Conservation (phyloP, 2,888 invertebrate species). For the Leptinotarsa tumamoca region DNA sequence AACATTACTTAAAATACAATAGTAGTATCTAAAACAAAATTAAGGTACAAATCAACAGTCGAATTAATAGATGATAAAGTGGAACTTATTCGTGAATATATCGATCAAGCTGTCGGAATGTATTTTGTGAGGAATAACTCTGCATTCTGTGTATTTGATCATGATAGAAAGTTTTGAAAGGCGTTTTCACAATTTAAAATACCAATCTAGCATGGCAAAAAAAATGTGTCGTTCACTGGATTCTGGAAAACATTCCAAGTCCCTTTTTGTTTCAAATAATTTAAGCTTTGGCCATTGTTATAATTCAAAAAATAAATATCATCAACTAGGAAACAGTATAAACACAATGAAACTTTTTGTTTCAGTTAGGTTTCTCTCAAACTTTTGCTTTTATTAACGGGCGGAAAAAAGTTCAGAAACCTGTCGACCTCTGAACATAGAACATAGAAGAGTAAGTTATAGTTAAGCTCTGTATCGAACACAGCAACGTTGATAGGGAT, state of each 20-base stretch:
- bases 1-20: constrained; percentile 26
- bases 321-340: too few species aligned
- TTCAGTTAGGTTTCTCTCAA: too few species aligned
- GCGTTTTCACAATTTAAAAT: neutral
- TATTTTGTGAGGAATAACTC: neutral
- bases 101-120: neutral
- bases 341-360: too few species aligned
- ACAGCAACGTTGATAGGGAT: neutral
- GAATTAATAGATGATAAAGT: constrained; percentile 3
- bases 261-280: too few species aligned
- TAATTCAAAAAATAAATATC: too few species aligned
- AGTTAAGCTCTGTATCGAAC: neutral
- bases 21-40: constrained; percentile 23
- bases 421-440: neutral
- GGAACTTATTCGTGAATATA: neutral
- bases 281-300: too few species aligned
- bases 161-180: neutral
- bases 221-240: too few species aligned
- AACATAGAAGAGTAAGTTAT: neutral
- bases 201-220: neutral
- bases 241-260: too few species aligned
- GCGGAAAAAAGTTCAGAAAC: too few species aligned
- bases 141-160: neutral
- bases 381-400: too few species aligned
- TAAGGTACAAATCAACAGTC: constrained; percentile 43